Evolutionary conservation across 2,888 invertebrate species (phyloP).

Genomic region (Apamea anceps): DNA sequence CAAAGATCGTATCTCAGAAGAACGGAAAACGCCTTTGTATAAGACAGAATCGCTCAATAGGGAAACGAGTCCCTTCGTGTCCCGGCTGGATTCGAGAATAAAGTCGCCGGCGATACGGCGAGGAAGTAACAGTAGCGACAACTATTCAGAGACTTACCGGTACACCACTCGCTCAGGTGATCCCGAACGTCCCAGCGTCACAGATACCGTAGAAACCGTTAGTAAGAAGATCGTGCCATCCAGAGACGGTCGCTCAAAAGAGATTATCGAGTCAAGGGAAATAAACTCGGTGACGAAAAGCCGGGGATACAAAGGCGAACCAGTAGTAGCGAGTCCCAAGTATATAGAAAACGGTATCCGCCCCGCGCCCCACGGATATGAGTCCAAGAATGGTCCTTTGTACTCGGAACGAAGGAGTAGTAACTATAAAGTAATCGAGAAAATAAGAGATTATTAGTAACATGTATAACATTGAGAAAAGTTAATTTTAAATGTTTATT

Average conservation of each 20-base stretch:
- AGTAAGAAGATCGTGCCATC: slow-evolving; percentile 92
- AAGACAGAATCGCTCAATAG: slow-evolving; percentile 88
- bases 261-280: slow-evolving; percentile 93
- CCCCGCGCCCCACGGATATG: slow-evolving; percentile 79
- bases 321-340: slow-evolving; percentile 84
- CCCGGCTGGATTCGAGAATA: slow-evolving; percentile 85
- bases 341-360: slow-evolving; percentile 90
- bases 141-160: slow-evolving; percentile 93
- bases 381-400: slow-evolving; percentile 82
- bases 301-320: slow-evolving; percentile 89
- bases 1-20: slow-evolving; percentile 87
- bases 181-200: slow-evolving; percentile 92
- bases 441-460: slow-evolving; percentile 87
- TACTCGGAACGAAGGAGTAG: slow-evolving; percentile 86
- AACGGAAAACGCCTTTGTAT: slow-evolving; percentile 85
- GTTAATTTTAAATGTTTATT: slow-evolving; percentile 70
- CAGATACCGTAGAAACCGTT: slow-evolving; percentile 93
- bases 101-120: slow-evolving; percentile 90
- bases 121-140: slow-evolving; percentile 92
- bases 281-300: slow-evolving; percentile 93
- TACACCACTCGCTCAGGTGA: slow-evolving; percentile 92
- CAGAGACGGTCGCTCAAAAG: slow-evolving; percentile 91
- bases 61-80: slow-evolving; percentile 87
- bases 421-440: slow-evolving; percentile 87
- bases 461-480: slow-evolving; percentile 57